Conservation (phyloP, 2,113 vertebrate species). For the Oplegnathus fasciatus region DNA sequence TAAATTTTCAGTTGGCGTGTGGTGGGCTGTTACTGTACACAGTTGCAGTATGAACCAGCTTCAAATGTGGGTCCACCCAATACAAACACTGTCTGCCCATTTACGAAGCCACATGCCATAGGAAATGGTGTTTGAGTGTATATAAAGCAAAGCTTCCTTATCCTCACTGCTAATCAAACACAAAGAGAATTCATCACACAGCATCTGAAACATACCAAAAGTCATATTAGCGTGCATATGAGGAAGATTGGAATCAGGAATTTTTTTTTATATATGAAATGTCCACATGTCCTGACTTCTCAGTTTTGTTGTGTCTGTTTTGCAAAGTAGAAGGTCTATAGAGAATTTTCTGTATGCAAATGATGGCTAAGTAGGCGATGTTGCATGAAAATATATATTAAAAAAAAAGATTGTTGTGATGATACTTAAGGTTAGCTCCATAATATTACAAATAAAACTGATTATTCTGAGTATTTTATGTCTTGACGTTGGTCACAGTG, state of each 20-base stretch:
- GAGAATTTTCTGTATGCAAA: not conserved
- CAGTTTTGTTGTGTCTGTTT: not conserved
- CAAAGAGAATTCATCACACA: not conserved
- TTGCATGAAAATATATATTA: not conserved
- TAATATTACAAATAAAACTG: not conserved
- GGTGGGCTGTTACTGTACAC: slow-evolving; percentile 26
- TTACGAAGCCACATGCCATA: slow-evolving; percentile 32
- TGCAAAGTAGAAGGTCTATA: not conserved
- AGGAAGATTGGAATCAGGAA: not conserved
- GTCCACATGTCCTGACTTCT: not conserved
- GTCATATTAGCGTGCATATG: too few species aligned
- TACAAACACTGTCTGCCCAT: slow-evolving; percentile 39
- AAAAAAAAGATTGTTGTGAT: not conserved
- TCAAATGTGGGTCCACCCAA: slow-evolving; percentile 22
- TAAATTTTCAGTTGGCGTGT: slow-evolving; percentile 40
- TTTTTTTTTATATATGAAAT: not conserved
- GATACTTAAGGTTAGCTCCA: not conserved
- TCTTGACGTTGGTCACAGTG: not conserved
- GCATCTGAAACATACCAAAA: not conserved
- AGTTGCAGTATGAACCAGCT: slow-evolving; percentile 29
- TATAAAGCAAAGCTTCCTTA: not conserved
- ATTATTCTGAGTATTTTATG: not conserved
- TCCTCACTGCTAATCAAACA: slow-evolving; percentile 29
- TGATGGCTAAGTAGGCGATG: not conserved
- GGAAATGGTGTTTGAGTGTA: slow-evolving; percentile 31